Percentiles rank a stretch among this genome's conserved stretches.
Conservation (phyloP, 2,797 vertebrate genomes). For the Propithecus deckenii region DNA sequence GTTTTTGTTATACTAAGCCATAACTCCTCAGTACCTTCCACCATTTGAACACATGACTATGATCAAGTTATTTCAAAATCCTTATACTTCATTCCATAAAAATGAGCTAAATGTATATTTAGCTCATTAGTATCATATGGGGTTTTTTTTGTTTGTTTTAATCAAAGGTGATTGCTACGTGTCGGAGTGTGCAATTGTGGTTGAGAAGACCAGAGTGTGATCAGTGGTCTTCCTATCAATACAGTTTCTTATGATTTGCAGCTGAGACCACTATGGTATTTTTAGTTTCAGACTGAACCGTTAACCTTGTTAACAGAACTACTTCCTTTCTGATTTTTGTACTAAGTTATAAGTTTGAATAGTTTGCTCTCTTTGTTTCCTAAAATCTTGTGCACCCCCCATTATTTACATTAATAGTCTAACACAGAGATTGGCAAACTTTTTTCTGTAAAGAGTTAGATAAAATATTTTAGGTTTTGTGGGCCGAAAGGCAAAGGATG, state of each 20-base stretch:
- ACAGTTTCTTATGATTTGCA: not conserved
- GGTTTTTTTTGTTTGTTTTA: not conserved
- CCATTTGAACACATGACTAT: not conserved
- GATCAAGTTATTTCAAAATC: conserved; percentile 31
- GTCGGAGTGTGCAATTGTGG: not conserved
- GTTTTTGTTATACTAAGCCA: conserved; percentile 3
- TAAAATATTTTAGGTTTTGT: conserved; percentile 23
- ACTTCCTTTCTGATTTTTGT: not conserved
- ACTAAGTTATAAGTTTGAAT: not conserved
- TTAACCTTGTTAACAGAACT: not conserved
- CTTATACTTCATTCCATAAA: not conserved
- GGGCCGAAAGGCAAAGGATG: not conserved
- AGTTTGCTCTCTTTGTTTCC: not conserved
- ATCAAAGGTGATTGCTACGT: not conserved
- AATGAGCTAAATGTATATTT: not conserved
- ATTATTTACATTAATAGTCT: not conserved
- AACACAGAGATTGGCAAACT: not conserved
- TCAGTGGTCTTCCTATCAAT: not conserved
- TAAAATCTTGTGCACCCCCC: not conserved
- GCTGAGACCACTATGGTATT: not conserved
- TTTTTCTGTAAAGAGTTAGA: not conserved
- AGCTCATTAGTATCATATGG: too few species aligned
- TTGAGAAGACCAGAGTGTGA: conserved; percentile 2
- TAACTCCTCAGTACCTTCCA: not conserved
- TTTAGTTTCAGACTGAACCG: not conserved